phyloP scores from a whole-genome alignment of 1,140 invertebrate species.

The Ylistrum balloti region DNA sequence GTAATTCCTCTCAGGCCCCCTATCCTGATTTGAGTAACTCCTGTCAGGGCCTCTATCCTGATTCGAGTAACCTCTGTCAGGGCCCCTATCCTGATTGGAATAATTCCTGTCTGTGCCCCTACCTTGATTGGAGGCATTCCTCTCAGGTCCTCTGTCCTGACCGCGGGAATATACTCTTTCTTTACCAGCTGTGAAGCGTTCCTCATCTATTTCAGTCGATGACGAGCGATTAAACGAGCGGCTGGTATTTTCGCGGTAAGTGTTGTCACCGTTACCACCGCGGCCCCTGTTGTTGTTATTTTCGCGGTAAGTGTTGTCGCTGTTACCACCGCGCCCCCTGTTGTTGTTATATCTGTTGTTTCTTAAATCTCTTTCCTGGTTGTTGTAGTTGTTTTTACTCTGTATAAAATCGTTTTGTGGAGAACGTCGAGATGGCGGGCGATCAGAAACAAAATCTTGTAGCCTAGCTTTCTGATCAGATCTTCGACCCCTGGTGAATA shows the following conservation, averaged over 20 bases:
- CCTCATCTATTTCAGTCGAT: neutral
- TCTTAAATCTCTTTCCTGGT: neutral
- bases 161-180: neutral
- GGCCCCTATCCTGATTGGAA: conserved; percentile 29
- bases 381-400: conserved; percentile 49
- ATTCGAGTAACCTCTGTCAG: conserved; percentile 43
- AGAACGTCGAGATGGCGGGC: neutral
- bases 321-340: neutral
- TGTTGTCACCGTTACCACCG: neutral
- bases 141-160: conserved; percentile 24
- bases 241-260: neutral
- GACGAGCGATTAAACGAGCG: neutral
- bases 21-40: conserved; percentile 36
- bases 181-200: neutral
- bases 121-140: neutral
- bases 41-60: neutral
- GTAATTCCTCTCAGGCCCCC: neutral
- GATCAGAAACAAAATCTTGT: conserved; percentile 61
- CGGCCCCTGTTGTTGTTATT: neutral
- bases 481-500: conserved; percentile 56
- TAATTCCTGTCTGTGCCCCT: conserved; percentile 8
- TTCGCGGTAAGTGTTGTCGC: neutral
- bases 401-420: neutral
- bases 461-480: conserved; percentile 55
- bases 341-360: neutral